A percentile compares a stretch with the other conserved stretches of the same genome.
Conservation (phyloP, 2,113 vertebrate species). For the Oncorhynchus masou region DNA sequence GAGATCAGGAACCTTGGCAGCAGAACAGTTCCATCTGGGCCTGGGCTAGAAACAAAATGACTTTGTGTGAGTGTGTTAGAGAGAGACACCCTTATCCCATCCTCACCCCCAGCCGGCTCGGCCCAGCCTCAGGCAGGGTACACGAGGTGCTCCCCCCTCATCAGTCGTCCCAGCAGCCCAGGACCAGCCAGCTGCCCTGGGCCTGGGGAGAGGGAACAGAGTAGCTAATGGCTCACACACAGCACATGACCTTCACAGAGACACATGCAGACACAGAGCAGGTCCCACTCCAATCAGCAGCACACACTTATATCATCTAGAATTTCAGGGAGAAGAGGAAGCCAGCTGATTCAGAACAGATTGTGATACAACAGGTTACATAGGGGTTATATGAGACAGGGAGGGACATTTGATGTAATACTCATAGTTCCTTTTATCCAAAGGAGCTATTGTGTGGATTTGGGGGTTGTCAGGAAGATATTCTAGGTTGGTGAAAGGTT, state of each 20-base stretch:
- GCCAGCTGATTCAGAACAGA: slow-evolving; percentile 36
- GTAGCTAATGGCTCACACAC: slow-evolving; percentile 26
- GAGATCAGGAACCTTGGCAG: slow-evolving; percentile 67
- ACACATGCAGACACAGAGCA: slow-evolving; percentile 27
- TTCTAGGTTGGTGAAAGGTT: slow-evolving; percentile 21
- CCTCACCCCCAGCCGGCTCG: too few species aligned
- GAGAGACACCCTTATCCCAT: too few species aligned
- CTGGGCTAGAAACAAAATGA: slow-evolving; percentile 69
- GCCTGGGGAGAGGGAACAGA: slow-evolving; percentile 4
- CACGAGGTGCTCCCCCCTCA: slow-evolving; percentile 53
- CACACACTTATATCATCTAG: slow-evolving; percentile 34
- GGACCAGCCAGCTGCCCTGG: slow-evolving; percentile 23
- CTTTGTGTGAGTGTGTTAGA: slow-evolving; percentile 62
- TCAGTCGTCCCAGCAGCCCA: slow-evolving; percentile 23
- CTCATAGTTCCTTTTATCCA: neutral
- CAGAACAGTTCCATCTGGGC: slow-evolving; percentile 67
- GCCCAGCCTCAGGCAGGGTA: neutral
- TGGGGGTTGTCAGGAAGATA: slow-evolving; percentile 13
- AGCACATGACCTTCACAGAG: slow-evolving; percentile 46
- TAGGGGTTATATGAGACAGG: neutral
- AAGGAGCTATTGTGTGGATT: slow-evolving; percentile 2
- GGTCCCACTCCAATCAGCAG: slow-evolving; percentile 39
- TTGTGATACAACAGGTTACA: slow-evolving; percentile 36
- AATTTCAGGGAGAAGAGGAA: slow-evolving; percentile 10
- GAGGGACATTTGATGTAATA: neutral